Percentiles rank a stretch among this genome's conserved stretches.
Conservation (phyloP, 2,113 vertebrate species). For the Bungarus multicinctus region DNA sequence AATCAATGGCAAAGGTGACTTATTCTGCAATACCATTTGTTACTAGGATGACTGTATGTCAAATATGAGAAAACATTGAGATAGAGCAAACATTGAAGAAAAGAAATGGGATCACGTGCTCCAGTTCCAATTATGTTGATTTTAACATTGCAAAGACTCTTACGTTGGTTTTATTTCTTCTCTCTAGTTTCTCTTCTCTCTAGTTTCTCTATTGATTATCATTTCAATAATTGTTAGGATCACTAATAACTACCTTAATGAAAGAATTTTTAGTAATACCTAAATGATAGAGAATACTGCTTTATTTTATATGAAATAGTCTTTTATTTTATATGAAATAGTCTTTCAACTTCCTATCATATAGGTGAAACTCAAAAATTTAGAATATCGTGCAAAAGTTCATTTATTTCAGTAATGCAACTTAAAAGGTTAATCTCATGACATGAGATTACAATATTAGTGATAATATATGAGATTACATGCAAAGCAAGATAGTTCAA, state of each 20-base stretch:
- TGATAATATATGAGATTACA: too few species aligned
- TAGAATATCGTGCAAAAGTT: too few species aligned
- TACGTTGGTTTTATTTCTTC: background rate
- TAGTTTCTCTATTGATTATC: background rate
- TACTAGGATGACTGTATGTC: background rate
- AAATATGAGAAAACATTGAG: background rate
- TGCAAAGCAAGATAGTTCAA: too few species aligned
- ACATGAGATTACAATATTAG: too few species aligned
- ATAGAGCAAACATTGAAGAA: background rate
- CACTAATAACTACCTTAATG: slow-evolving; percentile 33
- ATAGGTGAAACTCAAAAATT: too few species aligned
- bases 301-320: background rate
- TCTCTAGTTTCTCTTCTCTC: background rate
- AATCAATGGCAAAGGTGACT: background rate
- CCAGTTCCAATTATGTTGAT: background rate
- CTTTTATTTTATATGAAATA: slow-evolving; percentile 13
- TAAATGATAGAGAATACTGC: background rate
- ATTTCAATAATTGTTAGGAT: background rate
- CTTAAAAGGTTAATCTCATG: too few species aligned
- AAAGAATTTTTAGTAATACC: slow-evolving; percentile 4
- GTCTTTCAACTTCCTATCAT: background rate
- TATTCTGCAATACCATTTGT: background rate
- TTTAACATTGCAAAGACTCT: slow-evolving; percentile 1
- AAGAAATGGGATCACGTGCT: background rate
- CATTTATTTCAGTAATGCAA: too few species aligned